Base-by-base conservation (phyloP, 2,797 vertebrate genomes). In the Leptatherina wallacei region DNA sequence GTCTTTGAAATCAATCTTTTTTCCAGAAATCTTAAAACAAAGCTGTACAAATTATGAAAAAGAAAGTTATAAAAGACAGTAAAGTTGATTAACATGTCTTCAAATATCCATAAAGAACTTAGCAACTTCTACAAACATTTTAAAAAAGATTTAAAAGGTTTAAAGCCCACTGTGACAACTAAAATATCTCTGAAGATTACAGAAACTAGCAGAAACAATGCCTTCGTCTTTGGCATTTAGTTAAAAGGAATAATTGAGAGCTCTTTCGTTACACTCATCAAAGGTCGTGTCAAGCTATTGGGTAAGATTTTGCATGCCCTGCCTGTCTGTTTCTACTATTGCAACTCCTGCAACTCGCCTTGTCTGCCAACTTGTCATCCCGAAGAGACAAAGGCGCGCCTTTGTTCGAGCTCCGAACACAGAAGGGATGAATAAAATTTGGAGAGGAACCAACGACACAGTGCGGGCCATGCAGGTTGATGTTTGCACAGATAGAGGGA, bases 401-500 rank as follows among this genome's bases (percentile, higher is more conserved):
- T 90, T 91, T 93, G 85, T 89, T 88, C 85, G 69, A 67, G 71
- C 47, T 58, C 71, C 59, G 42, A 75, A 70, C 68, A 75, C 55
- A 86, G 82, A 81, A 73, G 51, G 33, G 57, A 49, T 36, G 67
- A 70, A 73, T 49, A 63, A 77, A 74, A 81, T 85, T 85, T 86
- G 73, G 77, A 76, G 55, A 68, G 65, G 77, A 76, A 70, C 77
- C 80, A 86, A 69, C 69, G 69, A 76, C 88, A 86, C 51, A 71
- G 66, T 84, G 81, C 73, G 16, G 79, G 78, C 70, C 18, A 80
- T 83, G 84, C 65, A 81, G 88, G 88, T 74, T 87, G 86, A 89
- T 90, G 73, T 87, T 85, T 91, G 84, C 86, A 77, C 80, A 87
- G 85, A 90, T 84, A 85, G 80, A 78, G 83, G 71, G 64, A 71